phyloP scores from a whole-genome alignment of 2,888 invertebrate species.

The Pollenia angustigena region DNA sequence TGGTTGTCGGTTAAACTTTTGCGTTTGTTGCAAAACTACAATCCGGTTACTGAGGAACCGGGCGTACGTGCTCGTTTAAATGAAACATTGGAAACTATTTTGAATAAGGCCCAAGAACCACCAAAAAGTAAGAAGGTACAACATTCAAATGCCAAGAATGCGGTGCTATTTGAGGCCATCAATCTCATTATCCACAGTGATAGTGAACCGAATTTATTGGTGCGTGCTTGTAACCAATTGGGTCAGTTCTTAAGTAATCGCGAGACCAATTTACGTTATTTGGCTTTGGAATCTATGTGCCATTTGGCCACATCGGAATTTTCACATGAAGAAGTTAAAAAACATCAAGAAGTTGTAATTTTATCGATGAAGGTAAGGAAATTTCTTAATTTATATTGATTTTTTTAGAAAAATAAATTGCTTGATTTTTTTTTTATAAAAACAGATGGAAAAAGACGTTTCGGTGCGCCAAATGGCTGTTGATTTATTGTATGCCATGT shows the following conservation, averaged over 20 bases:
- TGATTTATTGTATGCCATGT: constrained; percentile 99
- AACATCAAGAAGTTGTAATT: constrained; percentile 99
- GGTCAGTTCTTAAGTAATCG: constrained; percentile 98
- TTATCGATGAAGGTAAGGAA: constrained; percentile 93
- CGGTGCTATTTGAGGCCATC: constrained; percentile 99
- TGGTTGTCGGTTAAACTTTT: constrained; percentile 99
- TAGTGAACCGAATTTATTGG: constrained; percentile 97
- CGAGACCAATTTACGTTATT: constrained; percentile 98
- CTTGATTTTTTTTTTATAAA: constrained; percentile 64
- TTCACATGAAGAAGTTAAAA: constrained; percentile 99
- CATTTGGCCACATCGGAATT: constrained; percentile 99
- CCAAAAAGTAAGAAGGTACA: constrained; percentile 99
- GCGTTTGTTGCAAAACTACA: constrained; percentile 98
- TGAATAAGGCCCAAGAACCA: constrained; percentile 99
- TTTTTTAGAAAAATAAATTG: neutral
- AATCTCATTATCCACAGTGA: constrained; percentile 99
- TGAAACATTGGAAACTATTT: constrained; percentile 98
- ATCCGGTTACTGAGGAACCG: constrained; percentile 98
- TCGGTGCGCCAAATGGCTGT: constrained; percentile 99
- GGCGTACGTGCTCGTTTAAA: constrained; percentile 97
- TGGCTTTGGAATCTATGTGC: constrained; percentile 99
- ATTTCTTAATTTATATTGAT: neutral
- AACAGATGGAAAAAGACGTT: constrained; percentile 97
- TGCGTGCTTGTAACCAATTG: constrained; percentile 98
- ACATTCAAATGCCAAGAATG: constrained; percentile 99